Base-by-base conservation (phyloP, 2,113 vertebrate genomes). In the Oncorhynchus tshawytscha region DNA sequence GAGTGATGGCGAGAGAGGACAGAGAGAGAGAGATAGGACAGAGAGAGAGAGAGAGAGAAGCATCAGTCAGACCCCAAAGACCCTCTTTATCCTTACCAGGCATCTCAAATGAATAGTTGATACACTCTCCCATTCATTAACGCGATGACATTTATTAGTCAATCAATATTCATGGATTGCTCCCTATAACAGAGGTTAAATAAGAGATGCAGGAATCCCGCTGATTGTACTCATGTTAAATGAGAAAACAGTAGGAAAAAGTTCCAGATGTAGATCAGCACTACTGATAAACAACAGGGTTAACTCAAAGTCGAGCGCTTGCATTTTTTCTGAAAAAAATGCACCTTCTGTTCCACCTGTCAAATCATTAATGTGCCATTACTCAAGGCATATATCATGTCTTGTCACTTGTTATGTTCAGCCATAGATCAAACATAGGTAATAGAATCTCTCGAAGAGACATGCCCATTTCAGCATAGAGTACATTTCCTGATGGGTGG, bases 331-430 rank as follows among this genome's bases (percentile, higher is more conserved):
- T 68, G 6, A 79, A 74, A 20, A 57, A 20, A 57, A 16, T 18
- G 18, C 13, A 20, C 13, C 20, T 57, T 57, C 15, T 18, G 13
- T 20, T 57, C 54, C 54, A 57, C 20, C 20, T 20, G 20, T 72
- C 59, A 74, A 74, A 77, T 24, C n/a, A 29, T 70, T 45, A 22
- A 79, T 67, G 34, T 49, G n/a, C 72, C 13, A 70, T 57, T 57
- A 20, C 54, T 20, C 13, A 78, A 75, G 90, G 91, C 90, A 89
- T 88, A 81, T 88, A 88, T 90, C 91, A 92, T 90, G 90, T 81
- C 57, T 12, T 12, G 59, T 59, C 77, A 82, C 86, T 84, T 45
- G 69, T 77, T 59, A 29, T 25, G 45, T 84, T 84, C 85, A 86
- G 88, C 81, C 85, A 72, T 15, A 54, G 51, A 15, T 12, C 16